phyloP scores from a whole-genome alignment of 2,113 vertebrate genomes.

The Silurus meridionalis region DNA sequence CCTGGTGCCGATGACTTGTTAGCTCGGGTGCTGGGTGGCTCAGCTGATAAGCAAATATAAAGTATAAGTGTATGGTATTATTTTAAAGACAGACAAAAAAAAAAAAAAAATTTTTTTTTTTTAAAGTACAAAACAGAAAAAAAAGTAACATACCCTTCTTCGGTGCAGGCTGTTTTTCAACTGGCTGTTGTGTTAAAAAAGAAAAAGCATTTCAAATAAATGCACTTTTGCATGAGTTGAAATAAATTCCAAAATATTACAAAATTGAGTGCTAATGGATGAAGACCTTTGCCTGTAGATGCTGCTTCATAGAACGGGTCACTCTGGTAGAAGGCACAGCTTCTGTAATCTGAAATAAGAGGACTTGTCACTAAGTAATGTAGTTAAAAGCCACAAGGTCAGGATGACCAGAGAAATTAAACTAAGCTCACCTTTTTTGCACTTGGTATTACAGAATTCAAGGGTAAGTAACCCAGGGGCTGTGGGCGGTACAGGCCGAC shows the following conservation, averaged over 20 bases:
- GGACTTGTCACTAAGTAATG: background rate
- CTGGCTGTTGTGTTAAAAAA: constrained; percentile 14
- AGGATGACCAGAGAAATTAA: background rate
- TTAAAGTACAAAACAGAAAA: background rate
- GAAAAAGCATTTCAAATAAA: background rate
- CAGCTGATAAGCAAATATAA: constrained; percentile 40
- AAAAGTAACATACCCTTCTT: constrained; percentile 51
- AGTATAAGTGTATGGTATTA: too few relatives aligned
- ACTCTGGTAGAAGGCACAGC: constrained; percentile 60
- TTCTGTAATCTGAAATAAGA: constrained; percentile 27
- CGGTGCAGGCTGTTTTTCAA: constrained; percentile 37
- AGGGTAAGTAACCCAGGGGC: constrained; percentile 27
- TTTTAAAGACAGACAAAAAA: too few relatives aligned
- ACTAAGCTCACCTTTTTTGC: constrained; percentile 68
- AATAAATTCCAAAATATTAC: background rate
- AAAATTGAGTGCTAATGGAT: background rate
- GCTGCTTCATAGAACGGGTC: constrained; percentile 72
- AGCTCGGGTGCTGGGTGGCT: constrained; percentile 36
- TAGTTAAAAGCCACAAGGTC: background rate
- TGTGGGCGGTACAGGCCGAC: constrained; percentile 81
- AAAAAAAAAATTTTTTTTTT: too few relatives aligned
- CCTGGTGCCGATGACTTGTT: constrained; percentile 3
- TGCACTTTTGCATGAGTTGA: background rate
- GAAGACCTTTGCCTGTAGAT: constrained; percentile 58
- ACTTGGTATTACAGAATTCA: constrained; percentile 42